A percentile compares a stretch with the other conserved stretches of the same genome.
Conservation (phyloP, 2,797 vertebrate genomes). For the Myotis pilosus region DNA sequence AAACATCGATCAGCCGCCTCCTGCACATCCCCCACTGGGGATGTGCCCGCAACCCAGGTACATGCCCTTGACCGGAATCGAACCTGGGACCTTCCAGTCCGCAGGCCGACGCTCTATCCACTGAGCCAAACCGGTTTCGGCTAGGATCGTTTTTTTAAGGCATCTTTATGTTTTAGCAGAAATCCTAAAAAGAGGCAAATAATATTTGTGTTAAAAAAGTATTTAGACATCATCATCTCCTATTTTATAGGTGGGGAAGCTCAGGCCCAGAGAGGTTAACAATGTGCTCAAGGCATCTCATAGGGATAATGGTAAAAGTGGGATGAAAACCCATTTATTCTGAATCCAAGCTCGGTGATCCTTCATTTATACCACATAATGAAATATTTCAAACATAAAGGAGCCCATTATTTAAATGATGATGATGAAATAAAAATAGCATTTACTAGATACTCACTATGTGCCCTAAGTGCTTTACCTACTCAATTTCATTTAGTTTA, state of each 20-base stretch:
- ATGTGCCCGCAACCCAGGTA: too few species aligned
- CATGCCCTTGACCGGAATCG: too few species aligned
- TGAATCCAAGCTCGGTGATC: not conserved
- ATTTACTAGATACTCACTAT: not conserved
- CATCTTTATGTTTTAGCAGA: not conserved
- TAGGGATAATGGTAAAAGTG: not conserved
- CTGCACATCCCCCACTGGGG: too few species aligned
- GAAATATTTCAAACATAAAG: not conserved
- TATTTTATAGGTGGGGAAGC: not conserved
- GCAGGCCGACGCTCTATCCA: too few species aligned
- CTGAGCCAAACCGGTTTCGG: too few species aligned
- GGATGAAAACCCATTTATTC: not conserved
- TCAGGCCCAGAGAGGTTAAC: not conserved
- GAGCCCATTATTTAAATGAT: not conserved
- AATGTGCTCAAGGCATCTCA: not conserved
- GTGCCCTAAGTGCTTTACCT: not conserved
- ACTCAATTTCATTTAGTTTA: not conserved
- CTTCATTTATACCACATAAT: not conserved
- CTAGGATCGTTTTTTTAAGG: not conserved
- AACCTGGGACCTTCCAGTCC: too few species aligned
- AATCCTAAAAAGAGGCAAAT: not conserved
- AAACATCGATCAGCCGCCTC: too few species aligned
- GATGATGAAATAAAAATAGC: not conserved
- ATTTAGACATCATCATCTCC: not conserved
- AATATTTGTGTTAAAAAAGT: not conserved